These are phyloP conservation scores for Penelope pileata DNA, from an alignment of 2,113 vertebrate genomes.

Conservation along the genomic window DNA sequence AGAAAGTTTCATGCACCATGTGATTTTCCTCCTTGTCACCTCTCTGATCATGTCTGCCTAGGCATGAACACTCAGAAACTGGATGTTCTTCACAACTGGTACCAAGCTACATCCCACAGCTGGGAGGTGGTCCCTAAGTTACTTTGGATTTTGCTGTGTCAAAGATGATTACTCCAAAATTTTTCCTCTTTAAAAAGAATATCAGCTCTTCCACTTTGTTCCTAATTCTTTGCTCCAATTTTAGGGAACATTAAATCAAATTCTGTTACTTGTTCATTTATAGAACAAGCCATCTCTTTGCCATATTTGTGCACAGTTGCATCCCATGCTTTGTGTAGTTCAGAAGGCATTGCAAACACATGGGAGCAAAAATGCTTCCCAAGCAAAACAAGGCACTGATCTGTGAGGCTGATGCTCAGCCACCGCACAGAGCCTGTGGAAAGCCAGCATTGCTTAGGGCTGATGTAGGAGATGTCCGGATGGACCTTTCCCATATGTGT, in stretches of 20 bases:
- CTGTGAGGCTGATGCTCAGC: background rate
- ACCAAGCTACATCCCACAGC: background rate
- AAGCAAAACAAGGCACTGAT: rapidly evolving
- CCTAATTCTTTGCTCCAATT: background rate
- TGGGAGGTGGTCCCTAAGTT: background rate
- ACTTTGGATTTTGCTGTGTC: background rate
- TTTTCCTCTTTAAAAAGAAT: background rate
- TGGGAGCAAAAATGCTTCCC: background rate
- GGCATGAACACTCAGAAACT: background rate
- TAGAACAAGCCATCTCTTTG: constrained; percentile 20
- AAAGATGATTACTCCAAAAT: background rate
- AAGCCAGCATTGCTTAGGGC: background rate
- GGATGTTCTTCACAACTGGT: background rate
- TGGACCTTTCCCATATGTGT: rapidly evolving
- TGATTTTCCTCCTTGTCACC: background rate
- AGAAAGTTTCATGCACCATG: background rate
- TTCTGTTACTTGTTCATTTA: background rate
- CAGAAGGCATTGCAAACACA: background rate
- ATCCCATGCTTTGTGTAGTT: background rate
- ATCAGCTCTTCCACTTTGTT: background rate
- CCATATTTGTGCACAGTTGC: background rate
- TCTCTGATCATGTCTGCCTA: background rate
- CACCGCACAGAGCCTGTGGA: background rate
- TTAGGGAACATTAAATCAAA: background rate
- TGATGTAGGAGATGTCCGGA: rapidly evolving